phyloP scores from a whole-genome alignment of 2,888 invertebrate genomes.

The Athalia circularis region DNA sequence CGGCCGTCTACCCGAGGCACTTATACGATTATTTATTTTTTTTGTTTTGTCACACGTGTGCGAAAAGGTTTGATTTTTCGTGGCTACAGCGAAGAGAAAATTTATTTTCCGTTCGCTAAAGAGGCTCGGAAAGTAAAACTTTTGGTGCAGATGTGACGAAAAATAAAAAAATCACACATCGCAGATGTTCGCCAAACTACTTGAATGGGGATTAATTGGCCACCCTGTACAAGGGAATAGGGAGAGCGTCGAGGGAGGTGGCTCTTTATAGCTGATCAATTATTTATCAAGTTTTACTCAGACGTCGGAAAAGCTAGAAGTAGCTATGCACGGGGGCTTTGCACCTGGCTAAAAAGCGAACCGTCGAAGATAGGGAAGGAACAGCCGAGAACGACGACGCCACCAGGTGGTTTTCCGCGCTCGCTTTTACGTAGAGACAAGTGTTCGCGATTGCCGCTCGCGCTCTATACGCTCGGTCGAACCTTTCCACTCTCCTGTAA shows the following conservation, averaged over 20 bases:
- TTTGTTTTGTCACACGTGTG: too few relatives aligned
- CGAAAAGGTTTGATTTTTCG: too few relatives aligned
- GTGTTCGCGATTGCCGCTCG: too few relatives aligned
- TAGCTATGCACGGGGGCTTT: slow-evolving; percentile 4
- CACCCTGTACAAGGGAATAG: background rate
- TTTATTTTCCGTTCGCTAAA: too few relatives aligned
- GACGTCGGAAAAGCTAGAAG: background rate
- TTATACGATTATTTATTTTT: too few relatives aligned
- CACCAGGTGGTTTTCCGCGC: background rate
- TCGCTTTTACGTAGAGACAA: background rate
- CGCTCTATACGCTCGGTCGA: background rate
- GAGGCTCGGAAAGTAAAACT: too few relatives aligned
- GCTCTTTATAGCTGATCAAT: slow-evolving; percentile 25
- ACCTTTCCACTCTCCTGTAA: background rate
- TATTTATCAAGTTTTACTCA: slow-evolving; percentile 9
- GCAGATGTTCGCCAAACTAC: too few relatives aligned
- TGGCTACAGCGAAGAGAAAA: too few relatives aligned
- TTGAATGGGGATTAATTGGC: too few relatives aligned
- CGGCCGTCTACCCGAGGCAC: too few relatives aligned
- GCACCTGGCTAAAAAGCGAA: background rate
- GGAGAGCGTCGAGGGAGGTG: background rate
- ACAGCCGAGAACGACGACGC: background rate
- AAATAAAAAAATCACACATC: too few relatives aligned
- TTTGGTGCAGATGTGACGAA: too few relatives aligned
- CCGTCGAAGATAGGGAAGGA: background rate